A percentile compares a stretch with the other conserved stretches of the same genome.
Evolutionary conservation across 2,888 invertebrate species (phyloP).

Genomic region (Teleogryllus oceanicus): DNA sequence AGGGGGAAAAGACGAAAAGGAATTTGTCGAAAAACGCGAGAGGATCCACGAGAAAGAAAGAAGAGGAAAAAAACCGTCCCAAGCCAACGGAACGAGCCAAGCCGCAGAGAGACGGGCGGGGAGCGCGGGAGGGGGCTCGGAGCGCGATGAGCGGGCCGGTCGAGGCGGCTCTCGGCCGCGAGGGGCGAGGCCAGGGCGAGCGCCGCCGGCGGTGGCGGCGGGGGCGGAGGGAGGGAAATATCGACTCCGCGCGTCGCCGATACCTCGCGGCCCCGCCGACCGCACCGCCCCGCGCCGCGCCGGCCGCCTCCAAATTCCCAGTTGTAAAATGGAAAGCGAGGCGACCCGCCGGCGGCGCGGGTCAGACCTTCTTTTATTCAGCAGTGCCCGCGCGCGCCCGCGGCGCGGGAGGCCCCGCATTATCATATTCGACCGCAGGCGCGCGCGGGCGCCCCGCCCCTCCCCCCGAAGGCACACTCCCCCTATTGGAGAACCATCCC

Average conservation of each 20-base stretch:
- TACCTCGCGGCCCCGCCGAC: not conserved
- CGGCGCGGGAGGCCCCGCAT: not conserved
- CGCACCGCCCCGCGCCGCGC: not conserved
- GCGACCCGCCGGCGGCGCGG: not conserved
- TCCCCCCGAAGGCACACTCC: not conserved
- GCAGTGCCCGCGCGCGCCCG: not conserved
- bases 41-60: too few relatives aligned
- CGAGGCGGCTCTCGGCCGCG: too few relatives aligned
- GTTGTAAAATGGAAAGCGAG: conserved; percentile 9
- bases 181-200: too few relatives aligned
- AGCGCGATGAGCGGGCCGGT: too few relatives aligned
- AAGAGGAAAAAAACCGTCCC: too few relatives aligned
- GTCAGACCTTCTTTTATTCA: conserved; percentile 18
- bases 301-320: not conserved
- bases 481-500: not conserved
- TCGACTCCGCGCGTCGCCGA: not conserved
- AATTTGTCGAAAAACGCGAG: too few relatives aligned
- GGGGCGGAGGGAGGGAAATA: not conserved
- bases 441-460: not conserved
- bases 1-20: too few relatives aligned
- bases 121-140: too few relatives aligned
- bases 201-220: too few relatives aligned
- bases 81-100: too few relatives aligned
- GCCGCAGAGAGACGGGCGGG: too few relatives aligned
- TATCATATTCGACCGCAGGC: conserved; percentile 6